These are phyloP conservation scores for Amniataba percoides DNA, from an alignment of 2,797 vertebrate genomes.

Conservation along the genomic window DNA sequence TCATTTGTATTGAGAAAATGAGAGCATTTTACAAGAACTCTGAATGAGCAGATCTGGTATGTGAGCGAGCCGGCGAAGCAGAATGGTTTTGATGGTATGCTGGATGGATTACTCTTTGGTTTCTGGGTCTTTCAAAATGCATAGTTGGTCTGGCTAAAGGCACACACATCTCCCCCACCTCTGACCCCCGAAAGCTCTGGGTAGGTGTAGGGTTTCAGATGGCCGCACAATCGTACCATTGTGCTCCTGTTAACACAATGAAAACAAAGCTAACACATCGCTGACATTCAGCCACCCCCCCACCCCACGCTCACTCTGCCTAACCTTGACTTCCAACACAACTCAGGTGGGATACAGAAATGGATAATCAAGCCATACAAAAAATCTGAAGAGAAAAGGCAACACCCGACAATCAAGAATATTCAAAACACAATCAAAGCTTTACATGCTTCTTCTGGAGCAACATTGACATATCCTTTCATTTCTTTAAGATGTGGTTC, in stretches of 20 bases:
- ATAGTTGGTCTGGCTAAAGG: slow-evolving; percentile 63
- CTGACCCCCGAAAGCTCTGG: slow-evolving; percentile 75
- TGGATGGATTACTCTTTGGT: slow-evolving; percentile 64
- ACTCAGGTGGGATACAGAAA: slow-evolving; percentile 54
- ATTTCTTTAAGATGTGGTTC: slow-evolving; percentile 62
- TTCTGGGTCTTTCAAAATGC: slow-evolving; percentile 69
- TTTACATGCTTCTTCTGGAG: slow-evolving; percentile 5
- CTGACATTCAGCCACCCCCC: slow-evolving; percentile 66
- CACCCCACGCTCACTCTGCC: slow-evolving; percentile 3
- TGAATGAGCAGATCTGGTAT: slow-evolving; percentile 51
- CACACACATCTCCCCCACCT: slow-evolving; percentile 72
- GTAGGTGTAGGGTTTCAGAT: slow-evolving; percentile 81
- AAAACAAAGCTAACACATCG: slow-evolving; percentile 81
- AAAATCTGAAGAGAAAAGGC: slow-evolving; percentile 3
- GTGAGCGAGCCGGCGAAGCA: slow-evolving; percentile 25
- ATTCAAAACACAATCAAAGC: slow-evolving; percentile 19
- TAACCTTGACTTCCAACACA: slow-evolving; percentile 72
- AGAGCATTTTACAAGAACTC: slow-evolving; percentile 34
- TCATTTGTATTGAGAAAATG: slow-evolving; percentile 58
- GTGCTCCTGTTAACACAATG: slow-evolving; percentile 81
- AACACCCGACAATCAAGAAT: slow-evolving; percentile 17
- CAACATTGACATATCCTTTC: neutral
- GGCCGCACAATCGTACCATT: slow-evolving; percentile 79
- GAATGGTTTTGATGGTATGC: slow-evolving; percentile 58
- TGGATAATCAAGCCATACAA: slow-evolving; percentile 13